Conservation (phyloP, 2,797 vertebrate genomes). For the Aldrovandia affinis region DNA sequence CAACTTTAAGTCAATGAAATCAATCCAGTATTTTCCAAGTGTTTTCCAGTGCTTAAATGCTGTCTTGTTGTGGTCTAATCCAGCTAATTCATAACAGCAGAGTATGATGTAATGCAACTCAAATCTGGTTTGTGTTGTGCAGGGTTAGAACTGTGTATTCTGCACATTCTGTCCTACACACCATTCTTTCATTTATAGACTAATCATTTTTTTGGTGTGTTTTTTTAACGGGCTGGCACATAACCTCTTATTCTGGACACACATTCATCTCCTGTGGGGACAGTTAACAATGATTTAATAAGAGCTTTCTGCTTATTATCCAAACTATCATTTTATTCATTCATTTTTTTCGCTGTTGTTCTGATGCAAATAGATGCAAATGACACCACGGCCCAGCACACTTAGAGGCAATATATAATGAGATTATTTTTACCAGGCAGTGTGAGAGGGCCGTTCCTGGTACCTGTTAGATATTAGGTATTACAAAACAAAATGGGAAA, state of each 20-base stretch:
- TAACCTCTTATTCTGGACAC: constrained; percentile 17
- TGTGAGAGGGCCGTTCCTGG: neutral
- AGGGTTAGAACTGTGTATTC: constrained; percentile 46
- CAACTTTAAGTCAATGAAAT: constrained; percentile 31
- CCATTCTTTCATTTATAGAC: constrained; percentile 43
- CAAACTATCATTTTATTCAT: constrained; percentile 18
- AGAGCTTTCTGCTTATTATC: constrained; percentile 5
- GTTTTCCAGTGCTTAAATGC: constrained; percentile 38
- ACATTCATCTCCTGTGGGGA: constrained; percentile 7
- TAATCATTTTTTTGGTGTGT: constrained; percentile 42
- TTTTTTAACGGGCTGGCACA: constrained; percentile 12
- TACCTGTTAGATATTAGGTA: constrained; percentile 2
- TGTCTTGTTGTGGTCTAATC: constrained; percentile 44
- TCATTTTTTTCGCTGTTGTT: constrained; percentile 25
- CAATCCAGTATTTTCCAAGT: constrained; percentile 32
- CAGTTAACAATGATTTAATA: constrained; percentile 26
- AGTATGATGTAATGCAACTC: constrained; percentile 52
- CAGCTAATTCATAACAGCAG: constrained; percentile 52
- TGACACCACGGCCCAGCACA: constrained; percentile 16
- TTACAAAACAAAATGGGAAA: constrained; percentile 4
- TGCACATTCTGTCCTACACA: constrained; percentile 49
- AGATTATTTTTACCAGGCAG: constrained; percentile 21
- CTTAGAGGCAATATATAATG: constrained; percentile 24
- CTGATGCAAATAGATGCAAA: constrained; percentile 25
- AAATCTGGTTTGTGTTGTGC: constrained; percentile 56